A percentile compares a stretch with the other conserved stretches of the same genome.
These are phyloP conservation scores for Zeuzera pyrina DNA, from an alignment of 2,888 invertebrate species.

Conservation along the genomic window DNA sequence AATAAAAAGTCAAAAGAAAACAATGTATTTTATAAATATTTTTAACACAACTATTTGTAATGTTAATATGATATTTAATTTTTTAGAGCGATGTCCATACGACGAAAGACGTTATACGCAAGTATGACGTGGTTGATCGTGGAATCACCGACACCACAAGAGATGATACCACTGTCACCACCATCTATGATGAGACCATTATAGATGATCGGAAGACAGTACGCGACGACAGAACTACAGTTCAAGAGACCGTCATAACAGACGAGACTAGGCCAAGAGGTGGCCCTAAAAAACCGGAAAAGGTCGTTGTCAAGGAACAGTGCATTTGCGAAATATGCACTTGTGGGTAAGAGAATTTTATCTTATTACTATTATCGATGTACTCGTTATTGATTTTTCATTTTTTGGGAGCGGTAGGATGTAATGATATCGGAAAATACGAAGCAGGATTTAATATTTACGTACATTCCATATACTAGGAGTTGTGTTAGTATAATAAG, in stretches of 20 bases:
- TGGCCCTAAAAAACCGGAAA: constrained; percentile 59
- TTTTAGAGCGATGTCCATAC: constrained; percentile 66
- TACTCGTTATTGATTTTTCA: no score
- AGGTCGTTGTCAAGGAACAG: constrained; percentile 77
- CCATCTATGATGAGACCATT: constrained; percentile 60
- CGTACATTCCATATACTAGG: no score
- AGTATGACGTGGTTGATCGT: constrained; percentile 67
- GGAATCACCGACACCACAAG: constrained; percentile 59
- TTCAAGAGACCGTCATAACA: constrained; percentile 44
- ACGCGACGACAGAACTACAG: constrained; percentile 56
- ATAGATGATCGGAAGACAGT: constrained; percentile 59
- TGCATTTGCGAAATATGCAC: constrained; percentile 93
- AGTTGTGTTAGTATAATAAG: no score
- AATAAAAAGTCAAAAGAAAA: no score
- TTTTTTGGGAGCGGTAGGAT: no score
- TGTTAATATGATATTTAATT: neutral
- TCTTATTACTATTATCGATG: no score
- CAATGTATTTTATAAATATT: no score
- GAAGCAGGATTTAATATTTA: no score
- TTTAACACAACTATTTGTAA: neutral
- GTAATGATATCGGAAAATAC: no score
- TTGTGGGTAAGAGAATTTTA: constrained; percentile 82
- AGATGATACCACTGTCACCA: constrained; percentile 55
- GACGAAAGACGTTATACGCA: constrained; percentile 58
- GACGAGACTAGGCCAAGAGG: constrained; percentile 52